These are phyloP conservation scores for Podotricha telesiphe DNA, from an alignment of 2,888 invertebrate species.

Conservation along the genomic window DNA sequence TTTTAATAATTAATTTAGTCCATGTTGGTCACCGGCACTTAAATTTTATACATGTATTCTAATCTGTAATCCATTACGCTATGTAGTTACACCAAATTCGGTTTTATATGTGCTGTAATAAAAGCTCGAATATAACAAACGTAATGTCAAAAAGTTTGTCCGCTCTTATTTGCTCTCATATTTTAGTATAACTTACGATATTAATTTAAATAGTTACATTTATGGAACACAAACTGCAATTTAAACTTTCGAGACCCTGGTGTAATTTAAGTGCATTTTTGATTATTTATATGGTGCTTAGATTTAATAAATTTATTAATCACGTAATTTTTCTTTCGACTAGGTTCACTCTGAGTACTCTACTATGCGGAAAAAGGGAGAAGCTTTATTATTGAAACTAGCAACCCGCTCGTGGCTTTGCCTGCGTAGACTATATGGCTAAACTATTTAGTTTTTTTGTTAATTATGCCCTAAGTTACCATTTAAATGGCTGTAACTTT, in stretches of 20 bases:
- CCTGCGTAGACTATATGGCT: too few relatives aligned
- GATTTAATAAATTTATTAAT: not conserved
- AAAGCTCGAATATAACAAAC: conserved; percentile 39
- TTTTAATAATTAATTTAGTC: conserved; percentile 20
- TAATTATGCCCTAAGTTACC: too few relatives aligned
- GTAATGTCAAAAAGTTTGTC: conserved; percentile 35
- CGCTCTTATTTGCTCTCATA: conserved; percentile 10
- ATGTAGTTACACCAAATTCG: conserved; percentile 6
- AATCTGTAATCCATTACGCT: conserved; percentile 35
- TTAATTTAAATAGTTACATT: conserved; percentile 22
- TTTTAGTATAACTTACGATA: not conserved
- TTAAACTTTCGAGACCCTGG: not conserved
- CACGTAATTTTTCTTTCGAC: too few relatives aligned
- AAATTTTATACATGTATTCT: conserved; percentile 27
- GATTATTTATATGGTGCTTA: not conserved
- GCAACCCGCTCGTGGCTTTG: too few relatives aligned
- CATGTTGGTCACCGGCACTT: not conserved
- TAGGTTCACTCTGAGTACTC: too few relatives aligned
- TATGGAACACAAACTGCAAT: not conserved
- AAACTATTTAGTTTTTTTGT: too few relatives aligned
- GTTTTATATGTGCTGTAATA: conserved; percentile 29
- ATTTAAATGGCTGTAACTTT: too few relatives aligned
- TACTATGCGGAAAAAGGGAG: too few relatives aligned
- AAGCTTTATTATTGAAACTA: too few relatives aligned
- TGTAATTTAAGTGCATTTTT: not conserved